These are phyloP conservation scores for Lasiurus cinereus DNA, from an alignment of 2,113 vertebrate genomes.

Conservation along the genomic window DNA sequence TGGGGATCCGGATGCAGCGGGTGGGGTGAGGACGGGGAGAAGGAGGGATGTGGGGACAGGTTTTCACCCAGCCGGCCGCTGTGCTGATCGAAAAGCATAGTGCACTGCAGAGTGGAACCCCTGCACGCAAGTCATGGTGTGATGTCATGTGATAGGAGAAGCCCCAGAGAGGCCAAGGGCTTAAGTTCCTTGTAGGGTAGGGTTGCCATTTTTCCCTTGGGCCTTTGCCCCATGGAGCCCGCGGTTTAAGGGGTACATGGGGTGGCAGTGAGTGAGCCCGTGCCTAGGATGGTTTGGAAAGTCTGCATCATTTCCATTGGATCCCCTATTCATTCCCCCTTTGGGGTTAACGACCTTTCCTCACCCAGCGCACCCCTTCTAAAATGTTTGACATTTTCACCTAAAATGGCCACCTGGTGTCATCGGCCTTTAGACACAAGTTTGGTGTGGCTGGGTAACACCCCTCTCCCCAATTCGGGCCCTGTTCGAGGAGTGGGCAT, in stretches of 20 bases:
- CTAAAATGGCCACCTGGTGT: not conserved
- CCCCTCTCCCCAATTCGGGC: not conserved
- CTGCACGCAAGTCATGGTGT: not conserved
- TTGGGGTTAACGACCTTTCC: no score
- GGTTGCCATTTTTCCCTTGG: not conserved
- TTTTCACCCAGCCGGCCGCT: not conserved
- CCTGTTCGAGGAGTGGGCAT: not conserved
- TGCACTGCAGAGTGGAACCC: fast-evolving
- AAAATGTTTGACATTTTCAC: not conserved
- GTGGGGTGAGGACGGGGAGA: not conserved
- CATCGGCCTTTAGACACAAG: not conserved
- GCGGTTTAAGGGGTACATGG: fast-evolving
- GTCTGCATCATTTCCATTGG: not conserved
- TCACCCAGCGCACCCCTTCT: no score
- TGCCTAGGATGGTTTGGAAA: not conserved
- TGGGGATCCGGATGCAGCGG: not conserved
- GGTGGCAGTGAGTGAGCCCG: not conserved
- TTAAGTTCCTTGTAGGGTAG: not conserved
- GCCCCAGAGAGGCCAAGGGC: not conserved
- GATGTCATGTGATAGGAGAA: not conserved
- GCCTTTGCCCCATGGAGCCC: not conserved
- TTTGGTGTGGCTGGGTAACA: not conserved
- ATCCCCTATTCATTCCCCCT: not conserved
- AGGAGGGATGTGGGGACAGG: not conserved
- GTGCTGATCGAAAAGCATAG: fast-evolving